Conservation (phyloP, 1,140 invertebrate genomes). For the Harpegnathos saltator region DNA sequence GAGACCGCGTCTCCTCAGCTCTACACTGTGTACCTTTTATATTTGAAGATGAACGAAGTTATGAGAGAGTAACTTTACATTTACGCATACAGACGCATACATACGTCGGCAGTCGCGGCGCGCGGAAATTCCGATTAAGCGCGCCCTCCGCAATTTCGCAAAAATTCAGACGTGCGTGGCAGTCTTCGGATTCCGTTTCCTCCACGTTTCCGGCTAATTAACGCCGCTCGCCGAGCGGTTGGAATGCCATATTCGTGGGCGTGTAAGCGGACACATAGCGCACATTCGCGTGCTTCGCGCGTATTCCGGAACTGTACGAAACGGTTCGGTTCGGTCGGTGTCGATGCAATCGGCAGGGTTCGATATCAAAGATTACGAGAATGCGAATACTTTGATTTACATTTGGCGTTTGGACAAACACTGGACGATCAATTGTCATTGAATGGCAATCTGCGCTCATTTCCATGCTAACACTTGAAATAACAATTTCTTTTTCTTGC, state of each 20-base stretch:
- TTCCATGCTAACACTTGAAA: background rate
- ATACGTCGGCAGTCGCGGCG: background rate
- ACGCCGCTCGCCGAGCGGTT: slow-evolving; percentile 64
- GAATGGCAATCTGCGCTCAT: background rate
- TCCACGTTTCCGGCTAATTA: slow-evolving; percentile 69
- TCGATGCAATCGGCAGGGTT: slow-evolving; percentile 19
- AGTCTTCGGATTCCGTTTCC: slow-evolving; percentile 62
- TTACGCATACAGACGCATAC: background rate
- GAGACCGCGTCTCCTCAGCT: too few relatives aligned
- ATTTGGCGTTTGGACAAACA: background rate
- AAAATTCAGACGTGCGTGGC: slow-evolving; percentile 40
- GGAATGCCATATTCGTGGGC: slow-evolving; percentile 70
- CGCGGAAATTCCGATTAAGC: slow-evolving; percentile 16
- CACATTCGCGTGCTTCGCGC: slow-evolving; percentile 49
- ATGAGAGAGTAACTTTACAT: background rate
- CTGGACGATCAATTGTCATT: background rate
- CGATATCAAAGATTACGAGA: too few relatives aligned
- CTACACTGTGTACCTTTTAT: background rate
- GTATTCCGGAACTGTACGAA: slow-evolving; percentile 23
- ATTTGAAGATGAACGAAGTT: slow-evolving; percentile 2
- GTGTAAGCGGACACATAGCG: slow-evolving; percentile 60
- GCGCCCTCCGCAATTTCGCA: slow-evolving; percentile 2
- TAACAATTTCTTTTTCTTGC: background rate
- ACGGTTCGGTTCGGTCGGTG: slow-evolving; percentile 35
- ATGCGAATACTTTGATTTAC: slow-evolving; percentile 28